Evolutionary conservation across 2,113 vertebrate genomes (phyloP).

Genomic region (Pterocles gutturalis): DNA sequence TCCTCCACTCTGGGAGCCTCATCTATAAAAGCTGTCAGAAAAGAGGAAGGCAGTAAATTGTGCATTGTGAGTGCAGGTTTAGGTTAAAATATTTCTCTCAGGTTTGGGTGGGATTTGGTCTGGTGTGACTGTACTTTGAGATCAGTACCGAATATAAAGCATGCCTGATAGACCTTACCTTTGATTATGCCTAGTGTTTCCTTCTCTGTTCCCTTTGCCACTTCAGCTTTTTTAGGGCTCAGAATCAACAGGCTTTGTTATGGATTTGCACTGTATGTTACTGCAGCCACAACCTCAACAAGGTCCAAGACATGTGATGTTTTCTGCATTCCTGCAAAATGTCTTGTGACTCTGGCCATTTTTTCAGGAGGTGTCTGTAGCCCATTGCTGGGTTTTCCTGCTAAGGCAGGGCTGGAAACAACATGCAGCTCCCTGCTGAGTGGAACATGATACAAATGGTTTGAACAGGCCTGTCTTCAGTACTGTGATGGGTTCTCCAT

Average conservation of each 20-base stretch:
- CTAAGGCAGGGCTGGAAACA: background rate
- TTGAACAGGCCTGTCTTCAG: background rate
- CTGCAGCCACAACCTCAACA: background rate
- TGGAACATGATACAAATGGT: background rate
- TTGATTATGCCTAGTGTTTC: background rate
- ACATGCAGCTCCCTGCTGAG: background rate
- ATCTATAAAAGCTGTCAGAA: background rate
- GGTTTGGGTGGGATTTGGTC: background rate
- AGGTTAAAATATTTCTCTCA: background rate
- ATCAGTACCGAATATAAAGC: background rate
- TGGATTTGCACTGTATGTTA: background rate
- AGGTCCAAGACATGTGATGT: conserved; percentile 59
- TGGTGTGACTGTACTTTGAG: background rate
- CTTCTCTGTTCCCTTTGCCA: background rate
- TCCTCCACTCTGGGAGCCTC: background rate
- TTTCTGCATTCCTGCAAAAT: conserved; percentile 45
- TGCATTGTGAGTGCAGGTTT: background rate
- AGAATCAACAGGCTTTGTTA: background rate
- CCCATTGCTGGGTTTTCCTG: background rate
- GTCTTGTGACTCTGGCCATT: conserved; percentile 42
- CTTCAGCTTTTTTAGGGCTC: background rate
- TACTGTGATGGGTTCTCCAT: background rate
- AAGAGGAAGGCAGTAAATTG: background rate
- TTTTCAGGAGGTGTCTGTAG: background rate
- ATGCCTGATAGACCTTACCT: background rate